phyloP scores from a whole-genome alignment of 1,140 invertebrate species.

The Drosophila trapezifrons region DNA sequence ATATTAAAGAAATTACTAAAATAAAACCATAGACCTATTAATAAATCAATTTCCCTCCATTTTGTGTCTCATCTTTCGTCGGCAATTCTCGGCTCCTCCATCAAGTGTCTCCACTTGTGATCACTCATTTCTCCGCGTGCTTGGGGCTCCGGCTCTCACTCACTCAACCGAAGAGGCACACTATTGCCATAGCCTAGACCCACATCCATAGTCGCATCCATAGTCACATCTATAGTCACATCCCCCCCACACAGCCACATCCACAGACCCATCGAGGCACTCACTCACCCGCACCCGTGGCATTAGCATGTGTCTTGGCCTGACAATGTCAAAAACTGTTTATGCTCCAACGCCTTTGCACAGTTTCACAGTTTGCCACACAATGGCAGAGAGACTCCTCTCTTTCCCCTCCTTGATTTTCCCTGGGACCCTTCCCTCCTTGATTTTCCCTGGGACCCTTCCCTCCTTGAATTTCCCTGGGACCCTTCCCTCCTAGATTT shows the following conservation, averaged over 20 bases:
- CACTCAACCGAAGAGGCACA: conserved; percentile 1
- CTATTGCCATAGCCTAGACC: not conserved
- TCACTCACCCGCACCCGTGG: conserved; percentile 20
- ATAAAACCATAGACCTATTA: too few species aligned
- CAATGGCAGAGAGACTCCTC: conserved; percentile 48
- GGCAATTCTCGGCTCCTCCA: not conserved
- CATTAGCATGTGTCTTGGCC: conserved; percentile 81
- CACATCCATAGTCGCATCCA: conserved; percentile 1
- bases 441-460: not conserved
- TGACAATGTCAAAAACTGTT: conserved; percentile 80
- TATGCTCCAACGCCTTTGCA: conserved; percentile 76
- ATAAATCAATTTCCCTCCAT: too few species aligned
- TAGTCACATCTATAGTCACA: conserved; percentile 3
- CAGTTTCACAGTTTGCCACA: conserved; percentile 76
- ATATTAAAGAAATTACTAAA: too few species aligned
- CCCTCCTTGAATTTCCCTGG: not conserved
- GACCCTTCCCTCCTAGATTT: too few species aligned
- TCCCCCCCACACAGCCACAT: too few species aligned
- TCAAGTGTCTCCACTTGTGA: not conserved
- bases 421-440: too few species aligned
- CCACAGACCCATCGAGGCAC: conserved; percentile 19
- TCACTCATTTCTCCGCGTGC: conserved; percentile 34
- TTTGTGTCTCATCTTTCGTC: not conserved
- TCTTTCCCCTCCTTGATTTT: too few species aligned
- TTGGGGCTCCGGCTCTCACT: not conserved